Percentiles rank a stretch among this genome's conserved stretches.
These are phyloP conservation scores for Odontomachus brunneus DNA, from an alignment of 1,140 invertebrate species.

Conservation along the genomic window DNA sequence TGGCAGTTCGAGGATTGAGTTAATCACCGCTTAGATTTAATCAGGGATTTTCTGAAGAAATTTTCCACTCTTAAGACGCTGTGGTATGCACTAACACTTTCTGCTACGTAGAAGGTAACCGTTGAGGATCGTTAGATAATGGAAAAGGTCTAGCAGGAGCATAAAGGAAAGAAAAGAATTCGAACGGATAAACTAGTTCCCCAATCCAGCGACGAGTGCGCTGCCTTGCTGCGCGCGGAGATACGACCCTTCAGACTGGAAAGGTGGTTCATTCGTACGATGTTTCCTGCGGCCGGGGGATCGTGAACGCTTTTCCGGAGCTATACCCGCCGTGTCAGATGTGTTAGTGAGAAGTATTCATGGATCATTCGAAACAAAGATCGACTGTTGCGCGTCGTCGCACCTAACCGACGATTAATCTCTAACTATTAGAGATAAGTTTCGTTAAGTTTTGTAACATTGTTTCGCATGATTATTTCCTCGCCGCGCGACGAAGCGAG, in stretches of 20 bases:
- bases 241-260: slow-evolving; percentile 38
- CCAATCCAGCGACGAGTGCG: slow-evolving; percentile 1
- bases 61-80: too few relatives aligned
- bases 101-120: background rate
- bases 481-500: background rate
- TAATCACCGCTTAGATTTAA: too few relatives aligned
- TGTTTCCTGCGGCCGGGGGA: slow-evolving; percentile 22
- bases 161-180: background rate
- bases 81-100: too few relatives aligned
- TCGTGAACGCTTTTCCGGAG: background rate
- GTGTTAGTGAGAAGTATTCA: background rate
- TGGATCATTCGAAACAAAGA: background rate
- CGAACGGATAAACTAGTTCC: slow-evolving; percentile 3
- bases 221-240: slow-evolving; percentile 22
- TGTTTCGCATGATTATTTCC: background rate
- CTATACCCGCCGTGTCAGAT: background rate
- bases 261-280: slow-evolving; percentile 39
- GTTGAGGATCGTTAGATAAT: slow-evolving; percentile 3
- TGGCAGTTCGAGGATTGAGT: too few relatives aligned
- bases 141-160: background rate
- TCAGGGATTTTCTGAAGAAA: too few relatives aligned
- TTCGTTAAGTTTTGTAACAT: background rate
- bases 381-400: background rate
- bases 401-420: background rate
- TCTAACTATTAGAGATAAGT: background rate